Base-by-base conservation (phyloP, 2,113 vertebrate species). In the Gallinago media region DNA sequence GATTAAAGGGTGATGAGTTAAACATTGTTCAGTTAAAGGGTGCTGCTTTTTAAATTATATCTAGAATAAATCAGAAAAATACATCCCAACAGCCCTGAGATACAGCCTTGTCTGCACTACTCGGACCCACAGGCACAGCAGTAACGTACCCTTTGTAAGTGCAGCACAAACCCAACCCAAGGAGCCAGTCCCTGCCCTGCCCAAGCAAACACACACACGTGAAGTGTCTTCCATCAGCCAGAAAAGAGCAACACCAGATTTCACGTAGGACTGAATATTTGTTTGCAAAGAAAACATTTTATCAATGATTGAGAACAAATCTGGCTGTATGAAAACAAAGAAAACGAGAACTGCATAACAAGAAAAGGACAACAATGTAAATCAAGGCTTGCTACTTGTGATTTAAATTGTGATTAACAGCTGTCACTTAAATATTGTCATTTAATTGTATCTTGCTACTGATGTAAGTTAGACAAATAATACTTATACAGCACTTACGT, bases 261-360 rank as follows among this genome's bases (percentile, higher is more conserved):
- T 89, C 56, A 13, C 8, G 52, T 32, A 84, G 65, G 79, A 63
- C 75, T 63, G 72, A 54, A 3, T 50, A 66, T 67, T 36, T 83
- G 61, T 52, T 47, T 89, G 73, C 73, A 91, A 38, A 91, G 76
- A 52, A 89, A 96, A 84, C 76, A 78, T 81, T 95, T 96, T 91
- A 95, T 91, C 91, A 84, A 20, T 36, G 73, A 91, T 10, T 67
- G 76, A 74, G 93, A 95, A 89, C 61, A 96, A 94, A 92, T 91
- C 95, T 94, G 91, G 65, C 61, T 86, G 80, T 85, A 81, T 75
- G 91, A 95, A 96, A 96, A 95, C 91, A 96, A 95, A 90, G 23
- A 83, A 81, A 87, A 89, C 75, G 67, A 94, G 71, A 96, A 77
- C 9, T 21, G 61, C 73, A 20, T 1, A 52, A 73, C 42, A 56